phyloP scores from a whole-genome alignment of 2,797 vertebrate species.

The Hemibagrus guttatus region DNA sequence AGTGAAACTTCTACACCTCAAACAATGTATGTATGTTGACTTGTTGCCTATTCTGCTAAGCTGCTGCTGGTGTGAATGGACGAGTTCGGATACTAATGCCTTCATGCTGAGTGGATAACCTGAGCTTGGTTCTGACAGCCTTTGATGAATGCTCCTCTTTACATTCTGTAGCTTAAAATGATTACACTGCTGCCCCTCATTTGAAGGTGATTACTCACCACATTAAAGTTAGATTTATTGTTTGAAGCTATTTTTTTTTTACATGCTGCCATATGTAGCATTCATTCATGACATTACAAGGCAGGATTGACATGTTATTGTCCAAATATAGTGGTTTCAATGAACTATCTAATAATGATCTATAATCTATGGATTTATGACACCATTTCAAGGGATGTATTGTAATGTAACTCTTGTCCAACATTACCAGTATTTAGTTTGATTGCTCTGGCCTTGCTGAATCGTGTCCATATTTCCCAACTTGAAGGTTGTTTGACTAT shows the following conservation, averaged over 20 bases:
- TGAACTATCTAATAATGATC: conserved; percentile 24
- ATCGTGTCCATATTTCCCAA: conserved; percentile 35
- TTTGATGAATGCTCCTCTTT: conserved; percentile 66
- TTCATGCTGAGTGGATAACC: conserved; percentile 63
- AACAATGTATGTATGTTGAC: neutral
- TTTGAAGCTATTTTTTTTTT: conserved; percentile 32
- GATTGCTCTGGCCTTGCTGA: neutral
- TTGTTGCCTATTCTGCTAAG: neutral
- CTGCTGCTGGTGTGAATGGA: conserved; percentile 13
- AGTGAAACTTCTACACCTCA: neutral
- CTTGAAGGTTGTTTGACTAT: conserved; percentile 41
- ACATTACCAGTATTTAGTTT: conserved; percentile 1
- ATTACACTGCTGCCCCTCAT: conserved; percentile 56
- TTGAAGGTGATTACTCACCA: conserved; percentile 61
- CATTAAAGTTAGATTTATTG: conserved; percentile 65
- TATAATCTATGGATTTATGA: conserved; percentile 2
- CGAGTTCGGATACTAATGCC: conserved; percentile 9
- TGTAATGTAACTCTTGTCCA: neutral
- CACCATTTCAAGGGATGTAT: neutral
- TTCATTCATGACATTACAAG: neutral
- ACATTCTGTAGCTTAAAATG: conserved; percentile 64
- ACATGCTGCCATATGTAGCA: conserved; percentile 12
- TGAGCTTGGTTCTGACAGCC: conserved; percentile 60
- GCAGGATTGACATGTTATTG: conserved; percentile 14
- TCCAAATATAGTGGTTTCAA: conserved; percentile 18